Evolutionary conservation across 2,113 vertebrate species (phyloP), one percentile per base, ranked within the genome.

Genomic region (Neolamprologus hecqui): DNA sequence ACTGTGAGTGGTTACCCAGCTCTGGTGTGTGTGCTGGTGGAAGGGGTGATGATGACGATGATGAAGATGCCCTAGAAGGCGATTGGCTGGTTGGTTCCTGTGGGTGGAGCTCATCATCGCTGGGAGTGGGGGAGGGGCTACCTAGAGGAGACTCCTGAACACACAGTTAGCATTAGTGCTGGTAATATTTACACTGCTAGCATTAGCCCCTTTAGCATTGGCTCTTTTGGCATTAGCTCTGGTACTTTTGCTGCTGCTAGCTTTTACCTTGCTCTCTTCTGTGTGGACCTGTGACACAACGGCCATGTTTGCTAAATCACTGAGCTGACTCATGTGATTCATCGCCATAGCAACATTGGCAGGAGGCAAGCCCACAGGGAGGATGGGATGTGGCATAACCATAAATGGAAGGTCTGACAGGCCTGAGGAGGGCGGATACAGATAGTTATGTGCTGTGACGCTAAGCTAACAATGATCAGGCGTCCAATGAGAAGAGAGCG

Each of bases 301-400:
- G 6, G 97, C 97, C 97, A 98, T 97, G 95, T 98, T 98, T 68
- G 97, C 97, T 57, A 98, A 97, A 63, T 97, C 96, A 89, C 97
- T 98, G 89, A 99, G 97, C 95, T 99, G 98, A 96, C 97, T 98
- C 98, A 98, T 98, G 95, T 98, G 98, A 94, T 97, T 98, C 97
- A 99, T 98, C 81, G 98, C 97, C 98, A 99, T 98, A 86, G 98
- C 97, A 65, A 99, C 97, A 21, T 97, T 98, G 90, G 97, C 97
- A 6, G 97, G 97, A 92, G 98, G 98, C 94, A 99, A 97, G 95
- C 97, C 97, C 95, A 98, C 97, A 4, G 97, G 98, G 87, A 98
- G 97, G 88, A 98, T 96, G 83, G 97, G 97, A 94, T 99, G 98
- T 68, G 98, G 97, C 97, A 98, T 98, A 96, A 99, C 97, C 97